Evolutionary conservation across 2,888 invertebrate genomes (phyloP), one percentile per base, ranked within the genome.

Genomic region (Platycnemis pennipes): DNA sequence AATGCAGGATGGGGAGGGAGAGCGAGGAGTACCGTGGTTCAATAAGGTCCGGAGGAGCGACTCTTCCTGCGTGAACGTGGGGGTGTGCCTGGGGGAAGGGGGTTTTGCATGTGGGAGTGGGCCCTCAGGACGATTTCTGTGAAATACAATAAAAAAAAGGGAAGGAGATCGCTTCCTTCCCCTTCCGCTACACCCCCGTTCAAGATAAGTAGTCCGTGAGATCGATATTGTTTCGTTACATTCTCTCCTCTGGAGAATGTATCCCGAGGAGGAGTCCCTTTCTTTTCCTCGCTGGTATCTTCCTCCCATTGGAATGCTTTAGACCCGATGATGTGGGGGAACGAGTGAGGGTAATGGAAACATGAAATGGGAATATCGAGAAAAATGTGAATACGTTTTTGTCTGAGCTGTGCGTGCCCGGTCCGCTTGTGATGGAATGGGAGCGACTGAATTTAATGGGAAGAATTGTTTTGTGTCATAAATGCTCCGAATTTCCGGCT

Each of bases 171-270:
- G 91, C 19, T 44, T 91, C 63, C 44, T 91, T 91, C 63, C 42
- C 26, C 69, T 56, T 53, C 89, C 56, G 19, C 56, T 44, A 22
- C 44, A 42, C 56, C n/a, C 56, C 91, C 22, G 5, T 56, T 44
- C 42, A 69, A 44, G 69, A 42, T 69, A 69, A 91, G 91, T 69
- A 91, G 91, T 91, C 44, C 63, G n/a, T 26, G 63, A 56, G 91
- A 91, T 91, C 91, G 91, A 91, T 91, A 91, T 91, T 91, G 91
- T 91, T 91, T 91, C 63, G 91, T 91, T 91, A 69, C 69, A 77
- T 77, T 77, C 77, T 8, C 77, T 91, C 49, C 53, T 69, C 91
- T 26, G 13, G n/a, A n/a, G 46, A 87, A 91, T 63, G 63, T 91
- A 91, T 69, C 37, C 37, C 77, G 5, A 22, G 69, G 69, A 69